These are phyloP conservation scores for Coptodon rendalli DNA, from an alignment of 2,113 vertebrate genomes.

Conservation along the genomic window DNA sequence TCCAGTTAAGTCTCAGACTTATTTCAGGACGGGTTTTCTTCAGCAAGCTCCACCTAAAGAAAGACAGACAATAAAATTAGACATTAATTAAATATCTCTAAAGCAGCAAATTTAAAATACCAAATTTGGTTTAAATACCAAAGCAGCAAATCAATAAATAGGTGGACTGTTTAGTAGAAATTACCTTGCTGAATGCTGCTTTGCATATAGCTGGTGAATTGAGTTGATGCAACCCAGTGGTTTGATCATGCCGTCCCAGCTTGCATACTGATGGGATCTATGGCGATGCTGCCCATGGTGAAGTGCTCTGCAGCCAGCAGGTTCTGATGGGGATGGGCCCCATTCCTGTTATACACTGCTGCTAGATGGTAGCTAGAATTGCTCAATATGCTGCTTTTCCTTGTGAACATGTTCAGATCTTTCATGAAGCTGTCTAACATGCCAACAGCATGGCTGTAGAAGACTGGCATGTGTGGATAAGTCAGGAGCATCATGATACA, in stretches of 20 bases:
- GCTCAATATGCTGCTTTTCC: not conserved
- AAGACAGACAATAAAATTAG: not conserved
- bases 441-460: constrained; percentile 22
- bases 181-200: constrained; percentile 59
- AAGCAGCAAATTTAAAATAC: too few relatives aligned
- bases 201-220: constrained; percentile 18
- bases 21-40: constrained; percentile 62
- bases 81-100: not conserved
- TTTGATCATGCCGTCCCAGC: not conserved
- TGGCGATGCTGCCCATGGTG: not conserved
- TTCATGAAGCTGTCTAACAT: constrained; percentile 67
- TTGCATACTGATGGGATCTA: constrained; percentile 36
- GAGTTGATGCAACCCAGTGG: not conserved
- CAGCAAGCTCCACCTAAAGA: constrained; percentile 57
- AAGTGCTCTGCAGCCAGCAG: constrained; percentile 1
- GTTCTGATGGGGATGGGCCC: not conserved
- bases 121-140: not conserved
- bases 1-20: constrained; percentile 64
- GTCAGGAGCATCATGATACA: constrained; percentile 8
- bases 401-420: constrained; percentile 37
- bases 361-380: not conserved
- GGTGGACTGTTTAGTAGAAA: not conserved
- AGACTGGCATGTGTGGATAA: not conserved
- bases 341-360: not conserved
- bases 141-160: not conserved